A percentile compares a stretch with the other conserved stretches of the same genome.
Evolutionary conservation across 2,888 invertebrate species (phyloP).

Genomic region (Zygothrica quintamaculata): DNA sequence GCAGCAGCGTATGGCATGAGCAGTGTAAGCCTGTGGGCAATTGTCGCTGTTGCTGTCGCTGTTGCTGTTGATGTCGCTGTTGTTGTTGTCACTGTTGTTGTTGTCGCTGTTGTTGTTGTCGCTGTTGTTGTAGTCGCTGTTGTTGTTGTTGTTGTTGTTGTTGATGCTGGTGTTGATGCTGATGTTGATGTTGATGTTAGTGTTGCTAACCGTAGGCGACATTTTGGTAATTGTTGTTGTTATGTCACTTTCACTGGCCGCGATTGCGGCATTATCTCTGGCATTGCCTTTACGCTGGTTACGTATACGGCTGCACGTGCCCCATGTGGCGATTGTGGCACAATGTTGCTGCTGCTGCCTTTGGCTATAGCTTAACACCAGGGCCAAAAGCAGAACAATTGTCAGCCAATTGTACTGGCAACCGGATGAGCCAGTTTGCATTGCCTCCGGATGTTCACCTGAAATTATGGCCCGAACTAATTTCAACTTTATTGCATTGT

Average conservation of each 20-base stretch:
- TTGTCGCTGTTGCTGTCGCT: constrained; percentile 22
- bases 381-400: constrained; percentile 80
- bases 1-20: constrained; percentile 48
- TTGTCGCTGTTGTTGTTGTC: constrained; percentile 22
- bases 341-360: constrained; percentile 46
- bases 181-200: constrained; percentile 8
- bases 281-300: background rate
- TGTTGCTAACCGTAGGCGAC: constrained; percentile 40
- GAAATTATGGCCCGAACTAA: constrained; percentile 85
- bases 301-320: constrained; percentile 25
- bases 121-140: constrained; percentile 9
- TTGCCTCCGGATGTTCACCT: constrained; percentile 85
- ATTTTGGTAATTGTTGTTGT: constrained; percentile 19
- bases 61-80: constrained; percentile 18
- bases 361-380: constrained; percentile 80
- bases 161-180: constrained; percentile 14
- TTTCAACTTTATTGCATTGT: constrained; percentile 84
- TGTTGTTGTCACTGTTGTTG: constrained; percentile 6
- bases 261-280: constrained; percentile 7
- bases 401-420: constrained; percentile 84
- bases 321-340: constrained; percentile 40
- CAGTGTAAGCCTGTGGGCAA: constrained; percentile 33
- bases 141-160: constrained; percentile 16
- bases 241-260: constrained; percentile 55
- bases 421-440: constrained; percentile 85